Evolutionary conservation across 1,140 invertebrate genomes (phyloP).

Genomic region (Branchinecta lindahli): DNA sequence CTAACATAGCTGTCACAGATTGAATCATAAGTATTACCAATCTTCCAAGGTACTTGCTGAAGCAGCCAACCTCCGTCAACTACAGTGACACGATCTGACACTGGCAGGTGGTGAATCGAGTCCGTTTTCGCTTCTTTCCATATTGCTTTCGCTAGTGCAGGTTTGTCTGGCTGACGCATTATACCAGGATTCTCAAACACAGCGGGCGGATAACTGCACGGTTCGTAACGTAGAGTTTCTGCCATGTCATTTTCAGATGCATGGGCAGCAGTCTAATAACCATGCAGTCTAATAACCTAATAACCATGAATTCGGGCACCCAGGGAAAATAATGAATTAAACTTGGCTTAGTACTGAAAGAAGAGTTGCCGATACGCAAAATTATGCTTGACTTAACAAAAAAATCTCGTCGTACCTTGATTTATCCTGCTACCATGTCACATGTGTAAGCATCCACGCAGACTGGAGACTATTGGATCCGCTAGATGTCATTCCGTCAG

Average conservation of each 20-base stretch:
- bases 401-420: conserved; percentile 5
- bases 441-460: conserved; percentile 7
- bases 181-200: no score
- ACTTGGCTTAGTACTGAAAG: background rate
- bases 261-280: background rate
- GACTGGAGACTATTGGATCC: conserved; percentile 4
- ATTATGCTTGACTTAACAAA: background rate
- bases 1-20: no score
- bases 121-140: no score
- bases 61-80: no score
- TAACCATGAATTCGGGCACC: background rate
- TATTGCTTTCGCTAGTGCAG: no score
- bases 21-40: no score
- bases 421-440: conserved; percentile 5
- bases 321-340: background rate
- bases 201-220: no score
- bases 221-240: no score
- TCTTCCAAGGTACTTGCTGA: no score
- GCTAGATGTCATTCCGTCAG: conserved; percentile 8
- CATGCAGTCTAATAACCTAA: background rate
- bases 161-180: no score
- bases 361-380: background rate
- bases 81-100: no score
- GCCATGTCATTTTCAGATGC: background rate
- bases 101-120: no score